Evolutionary conservation across 2,888 invertebrate species (phyloP), one percentile per base, ranked within the genome.

Genomic region (Xanthia togata): DNA sequence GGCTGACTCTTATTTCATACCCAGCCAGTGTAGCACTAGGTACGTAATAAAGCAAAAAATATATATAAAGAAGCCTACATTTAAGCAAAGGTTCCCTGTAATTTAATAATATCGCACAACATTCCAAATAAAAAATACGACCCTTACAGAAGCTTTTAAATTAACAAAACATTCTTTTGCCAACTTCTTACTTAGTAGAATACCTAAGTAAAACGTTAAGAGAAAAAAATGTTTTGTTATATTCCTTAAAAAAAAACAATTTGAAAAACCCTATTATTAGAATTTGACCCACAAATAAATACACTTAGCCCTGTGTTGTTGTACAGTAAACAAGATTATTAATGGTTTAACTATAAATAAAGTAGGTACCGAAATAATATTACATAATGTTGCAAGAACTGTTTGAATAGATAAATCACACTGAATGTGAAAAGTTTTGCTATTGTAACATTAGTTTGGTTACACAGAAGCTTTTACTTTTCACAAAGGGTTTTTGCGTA

Each of bases 121-220:
- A 82, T 78, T 78, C n/a, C 57, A 78, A 82, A 81, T 70, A 76
- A 67, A 70, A 75, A 81, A 67, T 59, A 64, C 55, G 67, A 76
- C 64, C 59, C 47, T 55, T 41, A 60, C 38, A 69, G 57, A 69
- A 69, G 50, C 69, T 73, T 81, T 62, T 68, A 62, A 78, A 82
- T 78, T 67, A 81, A 69, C 60, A 63, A 82, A 82, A 82, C 67
- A 82, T 73, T 73, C 65, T 78, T 81, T 60, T 57, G 17, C 9
- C 31, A 81, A 81, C 81, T 71, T 81, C 81, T 76, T 64, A 76
- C 78, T 81, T 67, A 64, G 31, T 38, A 44, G 47, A 73, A 31
- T 68, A 64, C 23, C 9, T 62, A 69, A 72, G 55, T 78, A 53
- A 65, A 72, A 78, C 60, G 50, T 72, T 72, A 57, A 41, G 55